Base-by-base conservation (phyloP, 2,888 invertebrate species). In the Corythucha ciliata region DNA sequence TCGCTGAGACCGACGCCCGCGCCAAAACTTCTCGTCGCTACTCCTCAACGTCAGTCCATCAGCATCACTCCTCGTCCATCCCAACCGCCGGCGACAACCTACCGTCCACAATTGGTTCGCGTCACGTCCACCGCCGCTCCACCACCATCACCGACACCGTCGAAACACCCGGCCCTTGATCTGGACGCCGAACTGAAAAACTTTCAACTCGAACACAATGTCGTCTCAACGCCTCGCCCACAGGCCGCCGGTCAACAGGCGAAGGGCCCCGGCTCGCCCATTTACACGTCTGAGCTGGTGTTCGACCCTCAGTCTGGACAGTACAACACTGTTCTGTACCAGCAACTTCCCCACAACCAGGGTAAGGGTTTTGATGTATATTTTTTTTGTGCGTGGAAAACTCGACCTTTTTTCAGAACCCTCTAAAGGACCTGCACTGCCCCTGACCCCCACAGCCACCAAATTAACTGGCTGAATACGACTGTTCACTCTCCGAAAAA, bases 271-370 rank as follows among this genome's bases (percentile, higher is more conserved):
- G 40, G 48, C 18, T 36, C 36, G 18, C 82, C 83, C 52, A 74
- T 84, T 49, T 86, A 85, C 68, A 81, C 83, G 44, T 83, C 84
- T 20, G 83, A 85, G 64, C 70, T 86, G 25, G 76, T 85, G 0
- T 86, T 76, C 67, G 85, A 87, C 67, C 85, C 84, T 18, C 67
- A 77, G 26, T 79, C 80, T 60, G 85, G 85, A 42, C 79, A 81
- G 62, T 86, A 86, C 72, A 81, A 84, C 64, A 83, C 82, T 24
- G 81, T 84, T 60, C 70, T 84, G 34, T 84, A 78, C 71, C 86
- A 86, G 67, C 74, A 78, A 16, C 69, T 85, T 46, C 84, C 85
- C 8, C 58, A 59, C 36, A 51, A 57, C 51, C 81, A 81, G 56
- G 82, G 83, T 16, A 27, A 25, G 21, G n/a, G n/a, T n/a, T n/a